Percentiles rank a stretch among this genome's conserved stretches.
phyloP scores from a whole-genome alignment of 2,113 vertebrate genomes.

The Neoarius graeffei region DNA sequence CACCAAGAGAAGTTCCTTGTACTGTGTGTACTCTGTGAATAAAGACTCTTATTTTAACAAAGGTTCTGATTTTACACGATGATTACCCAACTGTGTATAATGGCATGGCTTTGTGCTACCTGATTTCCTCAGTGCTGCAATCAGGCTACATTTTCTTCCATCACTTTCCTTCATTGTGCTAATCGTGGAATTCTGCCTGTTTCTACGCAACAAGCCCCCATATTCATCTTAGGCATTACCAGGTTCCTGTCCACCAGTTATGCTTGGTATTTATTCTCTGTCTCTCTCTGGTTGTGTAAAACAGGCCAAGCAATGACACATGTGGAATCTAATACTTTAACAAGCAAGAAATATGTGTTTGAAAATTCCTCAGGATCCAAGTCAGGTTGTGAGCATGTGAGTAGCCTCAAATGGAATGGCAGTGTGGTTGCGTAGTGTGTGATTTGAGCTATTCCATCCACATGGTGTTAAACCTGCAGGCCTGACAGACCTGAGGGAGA shows the following conservation, averaged over 20 bases:
- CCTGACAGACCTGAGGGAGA: slow-evolving; percentile 73
- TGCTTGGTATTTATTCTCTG: slow-evolving; percentile 40
- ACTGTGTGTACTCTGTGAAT: slow-evolving; percentile 25
- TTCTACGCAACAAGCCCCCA: slow-evolving; percentile 45
- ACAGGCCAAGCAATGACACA: slow-evolving; percentile 49
- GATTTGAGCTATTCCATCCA: slow-evolving; percentile 33
- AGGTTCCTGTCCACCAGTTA: slow-evolving; percentile 28
- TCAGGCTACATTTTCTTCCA: slow-evolving; percentile 30
- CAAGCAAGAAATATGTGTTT: slow-evolving; percentile 49
- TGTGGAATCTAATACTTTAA: slow-evolving; percentile 55
- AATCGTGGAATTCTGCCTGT: slow-evolving; percentile 36
- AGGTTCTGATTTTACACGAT: slow-evolving; percentile 24
- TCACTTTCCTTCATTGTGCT: slow-evolving; percentile 16
- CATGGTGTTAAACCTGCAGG: slow-evolving; percentile 35
- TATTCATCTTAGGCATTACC: slow-evolving; percentile 43
- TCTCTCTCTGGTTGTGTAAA: slow-evolving; percentile 37
- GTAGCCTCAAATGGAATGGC: slow-evolving; percentile 26
- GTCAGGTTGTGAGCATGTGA: slow-evolving; percentile 13
- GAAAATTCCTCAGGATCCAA: slow-evolving; percentile 41
- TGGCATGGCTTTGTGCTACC: slow-evolving; percentile 21
- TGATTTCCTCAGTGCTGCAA: slow-evolving; percentile 30
- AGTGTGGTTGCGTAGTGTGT: background rate
- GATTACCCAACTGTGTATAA: slow-evolving; percentile 9
- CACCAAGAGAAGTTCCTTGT: background rate
- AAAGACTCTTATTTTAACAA: slow-evolving; percentile 20